phyloP scores from a whole-genome alignment of 2,113 vertebrate genomes.

The Verasper variegatus region DNA sequence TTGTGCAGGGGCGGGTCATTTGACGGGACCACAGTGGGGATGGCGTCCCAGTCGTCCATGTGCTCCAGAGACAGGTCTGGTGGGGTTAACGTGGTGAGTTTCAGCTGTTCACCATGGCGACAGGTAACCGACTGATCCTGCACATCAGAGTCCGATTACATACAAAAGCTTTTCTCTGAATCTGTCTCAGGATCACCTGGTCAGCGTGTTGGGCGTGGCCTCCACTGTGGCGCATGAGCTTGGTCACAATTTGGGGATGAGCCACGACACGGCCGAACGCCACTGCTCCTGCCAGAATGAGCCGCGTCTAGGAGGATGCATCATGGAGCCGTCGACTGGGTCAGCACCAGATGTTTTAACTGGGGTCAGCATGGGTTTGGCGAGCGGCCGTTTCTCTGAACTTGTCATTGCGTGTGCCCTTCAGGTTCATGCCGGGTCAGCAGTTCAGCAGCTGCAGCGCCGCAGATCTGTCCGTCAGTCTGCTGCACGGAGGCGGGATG shows the following conservation, averaged over 20 bases:
- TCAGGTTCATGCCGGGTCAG: slow-evolving; percentile 90
- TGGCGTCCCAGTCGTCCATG: slow-evolving; percentile 90
- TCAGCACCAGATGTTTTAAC: slow-evolving; percentile 67
- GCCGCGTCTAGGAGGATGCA: slow-evolving; percentile 87
- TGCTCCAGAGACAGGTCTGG: slow-evolving; percentile 89
- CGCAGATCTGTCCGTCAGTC: slow-evolving; percentile 84
- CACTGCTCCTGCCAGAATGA: slow-evolving; percentile 85
- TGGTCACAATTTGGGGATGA: slow-evolving; percentile 94
- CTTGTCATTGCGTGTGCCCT: not conserved
- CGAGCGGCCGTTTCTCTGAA: not conserved
- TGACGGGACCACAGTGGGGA: slow-evolving; percentile 86
- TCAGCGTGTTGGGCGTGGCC: slow-evolving; percentile 88
- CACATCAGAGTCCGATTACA: no score
- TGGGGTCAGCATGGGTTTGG: not conserved
- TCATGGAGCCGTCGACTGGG: slow-evolving; percentile 93
- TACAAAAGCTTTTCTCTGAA: not conserved
- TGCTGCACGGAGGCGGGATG: slow-evolving; percentile 84
- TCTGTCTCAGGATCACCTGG: slow-evolving; percentile 87
- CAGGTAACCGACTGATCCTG: no score
- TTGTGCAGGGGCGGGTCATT: slow-evolving; percentile 82
- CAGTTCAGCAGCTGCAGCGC: slow-evolving; percentile 95
- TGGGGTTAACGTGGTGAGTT: slow-evolving; percentile 90
- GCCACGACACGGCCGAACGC: slow-evolving; percentile 82
- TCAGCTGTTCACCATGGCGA: not conserved
- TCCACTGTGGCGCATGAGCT: slow-evolving; percentile 93